Evolutionary conservation across 2,888 invertebrate species (phyloP).

Genomic region (Hydropsyche betteni): DNA sequence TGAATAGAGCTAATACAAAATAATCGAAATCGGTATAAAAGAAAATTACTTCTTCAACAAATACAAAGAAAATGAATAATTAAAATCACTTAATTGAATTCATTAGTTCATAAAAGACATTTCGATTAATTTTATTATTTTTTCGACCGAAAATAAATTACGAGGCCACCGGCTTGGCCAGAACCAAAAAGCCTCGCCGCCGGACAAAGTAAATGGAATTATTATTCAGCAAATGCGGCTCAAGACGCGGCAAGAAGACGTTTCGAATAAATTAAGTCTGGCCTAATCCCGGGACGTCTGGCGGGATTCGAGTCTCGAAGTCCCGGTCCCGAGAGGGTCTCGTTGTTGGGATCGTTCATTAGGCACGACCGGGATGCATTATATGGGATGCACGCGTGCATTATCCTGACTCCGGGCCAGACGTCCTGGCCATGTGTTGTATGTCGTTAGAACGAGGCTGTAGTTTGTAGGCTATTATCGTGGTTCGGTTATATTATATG

Average conservation of each 20-base stretch:
- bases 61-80: too few relatives aligned
- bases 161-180: neutral
- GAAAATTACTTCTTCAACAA: too few relatives aligned
- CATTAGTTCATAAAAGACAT: too few relatives aligned
- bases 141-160: neutral
- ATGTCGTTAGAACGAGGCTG: too few relatives aligned
- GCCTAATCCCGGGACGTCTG: slow-evolving; percentile 43
- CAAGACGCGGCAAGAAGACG: slow-evolving; percentile 31
- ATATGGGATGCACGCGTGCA: neutral
- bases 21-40: too few relatives aligned
- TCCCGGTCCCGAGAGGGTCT: neutral
- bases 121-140: too few relatives aligned
- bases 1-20: too few relatives aligned
- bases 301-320: slow-evolving; percentile 26
- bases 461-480: too few relatives aligned
- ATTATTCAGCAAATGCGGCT: slow-evolving; percentile 37
- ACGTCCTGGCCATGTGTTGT: neutral
- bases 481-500: too few relatives aligned
- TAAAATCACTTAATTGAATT: too few relatives aligned
- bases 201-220: slow-evolving; percentile 27
- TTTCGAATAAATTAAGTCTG: slow-evolving; percentile 48
- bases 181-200: too few relatives aligned
- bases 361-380: slow-evolving; percentile 31
- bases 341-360: slow-evolving; percentile 23
- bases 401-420: too few relatives aligned